These are phyloP conservation scores for Elegia similella DNA, from an alignment of 2,888 invertebrate species.

Conservation along the genomic window DNA sequence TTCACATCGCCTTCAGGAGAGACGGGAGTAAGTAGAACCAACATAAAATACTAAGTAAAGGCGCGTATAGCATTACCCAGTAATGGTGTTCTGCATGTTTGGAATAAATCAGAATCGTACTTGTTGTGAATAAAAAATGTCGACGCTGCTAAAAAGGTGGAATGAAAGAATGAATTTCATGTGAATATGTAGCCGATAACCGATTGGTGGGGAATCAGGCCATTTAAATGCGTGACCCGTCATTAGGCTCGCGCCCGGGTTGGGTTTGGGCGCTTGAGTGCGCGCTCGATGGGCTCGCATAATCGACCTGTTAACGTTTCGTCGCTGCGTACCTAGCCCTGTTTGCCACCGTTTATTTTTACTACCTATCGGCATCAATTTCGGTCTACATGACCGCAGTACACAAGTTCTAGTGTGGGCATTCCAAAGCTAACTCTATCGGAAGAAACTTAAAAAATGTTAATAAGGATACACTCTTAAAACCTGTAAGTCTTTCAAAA, in stretches of 20 bases:
- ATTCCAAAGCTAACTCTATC: neutral
- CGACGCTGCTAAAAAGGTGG: constrained; percentile 31
- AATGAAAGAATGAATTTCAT: constrained; percentile 50
- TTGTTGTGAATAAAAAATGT: constrained; percentile 26
- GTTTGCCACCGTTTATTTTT: constrained; percentile 61
- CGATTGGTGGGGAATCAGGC: constrained; percentile 62
- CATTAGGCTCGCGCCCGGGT: constrained; percentile 62
- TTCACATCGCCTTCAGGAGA: constrained; percentile 48
- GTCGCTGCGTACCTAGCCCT: constrained; percentile 43
- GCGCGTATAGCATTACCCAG: constrained; percentile 38
- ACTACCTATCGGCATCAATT: constrained; percentile 49
- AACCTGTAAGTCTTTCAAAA: too few species aligned
- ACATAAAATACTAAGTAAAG: constrained; percentile 47
- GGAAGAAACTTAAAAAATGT: too few species aligned
- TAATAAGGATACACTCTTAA: too few species aligned
- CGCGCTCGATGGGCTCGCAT: constrained; percentile 65
- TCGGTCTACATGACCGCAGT: constrained; percentile 34
- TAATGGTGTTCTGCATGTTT: constrained; percentile 48
- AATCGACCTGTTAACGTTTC: constrained; percentile 74
- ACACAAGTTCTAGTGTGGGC: constrained; percentile 2
- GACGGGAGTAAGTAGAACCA: constrained; percentile 33
- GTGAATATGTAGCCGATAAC: constrained; percentile 54
- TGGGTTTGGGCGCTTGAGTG: constrained; percentile 47
- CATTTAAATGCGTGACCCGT: constrained; percentile 77
- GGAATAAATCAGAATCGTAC: constrained; percentile 42